A percentile compares a stretch with the other conserved stretches of the same genome.
Evolutionary conservation across 2,888 invertebrate species (phyloP).

Genomic region (Amitus sp.): DNA sequence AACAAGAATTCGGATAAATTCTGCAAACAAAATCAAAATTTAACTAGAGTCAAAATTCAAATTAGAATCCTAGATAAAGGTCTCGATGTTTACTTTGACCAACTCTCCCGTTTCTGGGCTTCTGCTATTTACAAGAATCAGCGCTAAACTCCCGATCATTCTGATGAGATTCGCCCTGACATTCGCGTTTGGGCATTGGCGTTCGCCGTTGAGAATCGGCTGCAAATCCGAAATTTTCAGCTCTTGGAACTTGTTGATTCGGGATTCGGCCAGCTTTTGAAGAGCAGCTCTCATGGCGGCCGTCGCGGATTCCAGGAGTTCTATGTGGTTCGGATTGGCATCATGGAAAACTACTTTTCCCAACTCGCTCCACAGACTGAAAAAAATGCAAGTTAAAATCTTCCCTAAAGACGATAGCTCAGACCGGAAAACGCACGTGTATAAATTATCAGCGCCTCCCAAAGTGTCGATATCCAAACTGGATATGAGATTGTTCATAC

Average conservation of each 20-base stretch:
- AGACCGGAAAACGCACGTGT: slow-evolving; percentile 39
- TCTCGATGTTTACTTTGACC: slow-evolving; percentile 44
- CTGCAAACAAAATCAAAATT: slow-evolving; percentile 30
- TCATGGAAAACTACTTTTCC: slow-evolving; percentile 73
- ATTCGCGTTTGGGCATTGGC: slow-evolving; percentile 47
- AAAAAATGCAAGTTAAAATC: slow-evolving; percentile 10
- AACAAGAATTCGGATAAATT: slow-evolving; percentile 72
- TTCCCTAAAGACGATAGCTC: neutral
- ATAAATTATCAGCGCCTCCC: slow-evolving; percentile 73
- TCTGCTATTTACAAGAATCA: slow-evolving; percentile 46
- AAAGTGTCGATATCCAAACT: slow-evolving; percentile 72
- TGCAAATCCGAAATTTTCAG: slow-evolving; percentile 71
- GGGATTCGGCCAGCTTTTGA: slow-evolving; percentile 71
- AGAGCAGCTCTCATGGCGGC: slow-evolving; percentile 80
- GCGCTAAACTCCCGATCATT: slow-evolving; percentile 51
- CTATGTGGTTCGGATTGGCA: slow-evolving; percentile 64
- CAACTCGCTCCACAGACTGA: slow-evolving; percentile 75
- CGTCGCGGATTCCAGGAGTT: slow-evolving; percentile 76
- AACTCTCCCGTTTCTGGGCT: slow-evolving; percentile 39
- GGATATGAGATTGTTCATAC: slow-evolving; percentile 76
- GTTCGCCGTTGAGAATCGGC: slow-evolving; percentile 60
- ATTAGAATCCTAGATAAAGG: too few relatives aligned
- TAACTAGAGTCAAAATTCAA: neutral
- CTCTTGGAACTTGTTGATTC: slow-evolving; percentile 68
- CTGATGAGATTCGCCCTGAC: slow-evolving; percentile 52